phyloP scores from a whole-genome alignment of 2,888 invertebrate species.

The Rhabditoides inermis region DNA sequence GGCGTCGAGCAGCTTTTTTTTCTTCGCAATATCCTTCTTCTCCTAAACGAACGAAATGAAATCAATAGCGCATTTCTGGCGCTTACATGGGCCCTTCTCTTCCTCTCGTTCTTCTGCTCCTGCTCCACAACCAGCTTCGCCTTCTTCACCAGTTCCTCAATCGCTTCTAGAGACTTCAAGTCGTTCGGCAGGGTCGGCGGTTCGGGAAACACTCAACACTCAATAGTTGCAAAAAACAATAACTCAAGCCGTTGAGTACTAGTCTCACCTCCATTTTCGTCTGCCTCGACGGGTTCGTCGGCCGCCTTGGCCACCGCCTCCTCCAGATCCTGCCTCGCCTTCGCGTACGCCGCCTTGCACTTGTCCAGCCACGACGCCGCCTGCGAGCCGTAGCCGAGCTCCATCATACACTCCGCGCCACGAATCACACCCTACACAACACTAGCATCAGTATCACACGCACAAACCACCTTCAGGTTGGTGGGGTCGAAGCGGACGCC shows the following conservation, averaged over 20 bases:
- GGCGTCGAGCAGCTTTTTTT: constrained; percentile 54
- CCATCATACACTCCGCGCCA: constrained; percentile 49
- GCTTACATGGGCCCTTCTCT: constrained; percentile 9
- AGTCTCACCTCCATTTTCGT: too few relatives aligned
- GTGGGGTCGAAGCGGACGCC: constrained; percentile 63
- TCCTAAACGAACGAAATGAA: constrained; percentile 9
- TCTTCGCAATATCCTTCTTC: constrained; percentile 55
- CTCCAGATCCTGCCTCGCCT: constrained; percentile 15
- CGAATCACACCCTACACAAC: constrained; percentile 64
- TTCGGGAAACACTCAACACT: too few relatives aligned
- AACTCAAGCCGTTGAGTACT: too few relatives aligned
- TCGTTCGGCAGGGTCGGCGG: too few relatives aligned
- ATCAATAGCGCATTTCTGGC: background rate
- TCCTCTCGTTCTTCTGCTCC: constrained; percentile 26
- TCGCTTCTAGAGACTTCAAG: too few relatives aligned
- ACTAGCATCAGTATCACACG: background rate
- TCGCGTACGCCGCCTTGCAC: constrained; percentile 18
- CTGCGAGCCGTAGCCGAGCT: constrained; percentile 31
- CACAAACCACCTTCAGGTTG: constrained; percentile 35
- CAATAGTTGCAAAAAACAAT: too few relatives aligned
- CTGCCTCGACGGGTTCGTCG: too few relatives aligned
- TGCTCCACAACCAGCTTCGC: constrained; percentile 14
- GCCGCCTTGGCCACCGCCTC: constrained; percentile 24
- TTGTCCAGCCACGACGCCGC: constrained; percentile 37
- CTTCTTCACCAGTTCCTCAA: constrained; percentile 16